Percentiles rank a stretch among this genome's conserved stretches.
Evolutionary conservation across 1,140 invertebrate genomes (phyloP).

Genomic region (Cecropterus lyciades): DNA sequence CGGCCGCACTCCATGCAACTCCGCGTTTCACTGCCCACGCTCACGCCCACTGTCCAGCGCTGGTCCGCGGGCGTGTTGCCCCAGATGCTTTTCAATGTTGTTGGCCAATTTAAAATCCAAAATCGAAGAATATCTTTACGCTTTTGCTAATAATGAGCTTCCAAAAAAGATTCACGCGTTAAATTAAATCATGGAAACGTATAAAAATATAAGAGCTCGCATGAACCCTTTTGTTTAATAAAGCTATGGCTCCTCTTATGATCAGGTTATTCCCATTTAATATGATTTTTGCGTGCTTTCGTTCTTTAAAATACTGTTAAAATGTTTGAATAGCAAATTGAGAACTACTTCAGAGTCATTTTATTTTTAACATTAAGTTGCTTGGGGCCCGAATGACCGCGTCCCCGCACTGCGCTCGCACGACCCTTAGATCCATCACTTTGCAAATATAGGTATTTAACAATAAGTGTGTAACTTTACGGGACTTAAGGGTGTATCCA

Average conservation of each 20-base stretch:
- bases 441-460: constrained; percentile 19
- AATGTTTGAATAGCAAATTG: background rate
- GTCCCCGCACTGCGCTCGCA: constrained; percentile 26
- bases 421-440: constrained; percentile 21
- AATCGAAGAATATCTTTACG: background rate
- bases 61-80: constrained; percentile 1
- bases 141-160: background rate
- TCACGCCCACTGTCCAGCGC: constrained; percentile 9
- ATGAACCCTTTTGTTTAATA: background rate
- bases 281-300: constrained; percentile 11
- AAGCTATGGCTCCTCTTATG: background rate
- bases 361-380: background rate
- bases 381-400: constrained; percentile 20
- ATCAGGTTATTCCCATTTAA: constrained; percentile 4
- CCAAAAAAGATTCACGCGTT: too few species aligned
- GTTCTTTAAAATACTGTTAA: background rate
- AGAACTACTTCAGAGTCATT: background rate
- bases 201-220: constrained; percentile 1
- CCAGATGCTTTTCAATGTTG: background rate
- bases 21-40: constrained; percentile 15
- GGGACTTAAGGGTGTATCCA: constrained; percentile 23
- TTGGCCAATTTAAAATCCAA: background rate
- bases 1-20: constrained; percentile 14
- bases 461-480: constrained; percentile 15
- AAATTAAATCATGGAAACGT: background rate